These are phyloP conservation scores for Arctopsyche grandis DNA, from an alignment of 1,140 invertebrate genomes.

Conservation along the genomic window DNA sequence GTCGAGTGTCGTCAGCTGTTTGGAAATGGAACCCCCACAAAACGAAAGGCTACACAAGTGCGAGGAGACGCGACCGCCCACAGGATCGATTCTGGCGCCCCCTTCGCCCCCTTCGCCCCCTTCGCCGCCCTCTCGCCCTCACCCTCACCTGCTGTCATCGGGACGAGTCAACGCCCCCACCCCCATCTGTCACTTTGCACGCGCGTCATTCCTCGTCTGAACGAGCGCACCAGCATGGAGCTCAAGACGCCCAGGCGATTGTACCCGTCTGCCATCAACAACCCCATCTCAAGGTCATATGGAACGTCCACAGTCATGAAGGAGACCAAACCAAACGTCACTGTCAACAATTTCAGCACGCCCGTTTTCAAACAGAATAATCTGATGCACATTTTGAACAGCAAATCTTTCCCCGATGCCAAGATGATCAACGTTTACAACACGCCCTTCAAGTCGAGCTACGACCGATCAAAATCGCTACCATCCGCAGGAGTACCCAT, in stretches of 20 bases:
- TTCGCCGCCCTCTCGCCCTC: background rate
- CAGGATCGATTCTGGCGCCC: background rate
- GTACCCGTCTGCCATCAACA: background rate
- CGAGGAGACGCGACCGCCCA: no score
- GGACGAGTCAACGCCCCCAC: background rate
- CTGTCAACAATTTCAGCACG: background rate
- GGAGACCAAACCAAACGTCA: background rate
- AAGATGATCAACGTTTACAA: background rate
- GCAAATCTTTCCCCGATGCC: background rate
- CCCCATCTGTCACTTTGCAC: no score
- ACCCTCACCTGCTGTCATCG: background rate
- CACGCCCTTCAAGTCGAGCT: background rate
- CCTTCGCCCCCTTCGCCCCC: background rate
- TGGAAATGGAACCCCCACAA: no score
- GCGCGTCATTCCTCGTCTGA: no score
- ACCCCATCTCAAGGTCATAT: slow-evolving; percentile 3
- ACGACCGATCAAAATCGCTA: background rate
- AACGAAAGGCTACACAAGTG: no score
- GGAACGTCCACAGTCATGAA: background rate
- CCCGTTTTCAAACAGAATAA: no score
- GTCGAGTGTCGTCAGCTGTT: no score
- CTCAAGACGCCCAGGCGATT: background rate
- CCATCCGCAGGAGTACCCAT: no score
- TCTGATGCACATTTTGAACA: no score
- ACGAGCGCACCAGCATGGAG: background rate